Evolutionary conservation across 2,888 invertebrate genomes (phyloP), one percentile per base, ranked within the genome.

Genomic region (Eurytoma adleriae): DNA sequence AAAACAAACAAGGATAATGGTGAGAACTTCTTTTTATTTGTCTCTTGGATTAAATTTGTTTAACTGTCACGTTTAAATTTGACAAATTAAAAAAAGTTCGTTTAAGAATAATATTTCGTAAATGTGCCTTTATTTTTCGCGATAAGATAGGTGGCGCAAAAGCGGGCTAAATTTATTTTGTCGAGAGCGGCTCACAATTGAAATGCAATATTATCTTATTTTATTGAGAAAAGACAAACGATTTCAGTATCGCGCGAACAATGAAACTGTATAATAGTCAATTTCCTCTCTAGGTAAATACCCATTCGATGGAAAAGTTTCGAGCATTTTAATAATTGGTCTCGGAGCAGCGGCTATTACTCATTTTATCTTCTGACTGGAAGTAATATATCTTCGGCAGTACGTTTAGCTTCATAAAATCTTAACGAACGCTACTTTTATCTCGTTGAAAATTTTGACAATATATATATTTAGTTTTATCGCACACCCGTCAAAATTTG

Each of bases 151-250:
- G 16, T 10, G 30, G 13, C 18, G 64, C 18, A 4, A 48, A 64
- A 64, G 7, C 48, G 48, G 18, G 3, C 48, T 64, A 64, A n/a
- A 48, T 64, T 48, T 64, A 18, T 40, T 64, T n/a, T 64, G 18
- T 13, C n/a, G n/a, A n/a, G 12, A 10, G 27, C 7, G 18, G 40
- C 30, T 4, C 62, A 40, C n/a, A 10, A 40, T 40, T 10, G 10
- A 64, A 64, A 64, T 64, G 40, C 64, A 64, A 12, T 14, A 2
- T 64, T 64, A 64, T 64, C 62, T 24, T 14, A 16, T n/a, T 62
- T 62, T 62, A 62, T 62, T 5, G 5, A 64, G 27, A 64, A 48
- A 40, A 64, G 48, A n/a, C 62, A 62, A 30, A 62, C 27, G 30
- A 16, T 30, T 30, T 62, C 16, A 30, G 62, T n/a, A 16, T 62